A percentile compares a stretch with the other conserved stretches of the same genome.
Conservation (phyloP, 1,140 invertebrate genomes). For the Macrobrachium rosenbergii region DNA sequence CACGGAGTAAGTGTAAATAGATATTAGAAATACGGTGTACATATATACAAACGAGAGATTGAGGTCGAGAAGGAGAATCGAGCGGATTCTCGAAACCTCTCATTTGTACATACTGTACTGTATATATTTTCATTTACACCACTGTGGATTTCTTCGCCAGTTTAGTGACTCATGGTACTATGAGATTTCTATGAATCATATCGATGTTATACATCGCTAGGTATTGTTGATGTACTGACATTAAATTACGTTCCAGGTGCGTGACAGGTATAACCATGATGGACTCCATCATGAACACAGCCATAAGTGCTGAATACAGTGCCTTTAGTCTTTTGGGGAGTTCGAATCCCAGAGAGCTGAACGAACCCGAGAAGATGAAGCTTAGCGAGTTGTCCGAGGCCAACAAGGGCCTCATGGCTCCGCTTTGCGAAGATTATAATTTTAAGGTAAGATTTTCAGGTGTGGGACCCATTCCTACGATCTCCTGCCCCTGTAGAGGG, state of each 20-base stretch:
- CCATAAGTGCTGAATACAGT: slow-evolving; percentile 61
- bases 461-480: neutral
- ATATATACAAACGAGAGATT: no score
- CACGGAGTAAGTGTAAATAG: no score
- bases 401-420: slow-evolving; percentile 84
- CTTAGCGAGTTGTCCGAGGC: slow-evolving; percentile 86
- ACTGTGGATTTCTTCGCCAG: no score
- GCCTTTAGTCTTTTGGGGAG: slow-evolving; percentile 52
- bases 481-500: neutral
- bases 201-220: no score
- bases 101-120: no score
- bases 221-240: neutral
- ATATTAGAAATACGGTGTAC: no score
- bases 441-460: slow-evolving; percentile 67
- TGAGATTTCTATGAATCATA: no score
- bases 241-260: neutral
- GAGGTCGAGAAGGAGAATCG: no score
- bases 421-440: slow-evolving; percentile 84
- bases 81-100: no score
- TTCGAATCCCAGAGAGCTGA: slow-evolving; percentile 77
- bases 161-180: no score
- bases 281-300: slow-evolving; percentile 63
- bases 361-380: slow-evolving; percentile 85
- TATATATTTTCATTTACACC: no score
- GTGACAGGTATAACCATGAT: slow-evolving; percentile 17